These are phyloP conservation scores for Hypomecis atomaria DNA, from an alignment of 2,888 invertebrate species.

Conservation along the genomic window DNA sequence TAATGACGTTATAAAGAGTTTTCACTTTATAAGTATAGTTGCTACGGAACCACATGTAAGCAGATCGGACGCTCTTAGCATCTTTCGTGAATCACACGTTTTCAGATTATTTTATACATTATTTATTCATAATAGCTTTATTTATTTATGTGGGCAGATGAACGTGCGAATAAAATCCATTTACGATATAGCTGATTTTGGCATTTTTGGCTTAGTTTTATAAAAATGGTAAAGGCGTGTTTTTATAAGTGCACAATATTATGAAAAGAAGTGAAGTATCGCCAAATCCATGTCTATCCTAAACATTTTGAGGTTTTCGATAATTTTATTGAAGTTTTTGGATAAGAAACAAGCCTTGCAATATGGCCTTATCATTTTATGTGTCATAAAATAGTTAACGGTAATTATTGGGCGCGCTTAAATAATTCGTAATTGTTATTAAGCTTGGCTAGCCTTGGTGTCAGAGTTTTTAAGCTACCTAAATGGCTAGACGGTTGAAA, in stretches of 20 bases:
- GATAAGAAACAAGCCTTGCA: conserved; percentile 16
- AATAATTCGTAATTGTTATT: not conserved
- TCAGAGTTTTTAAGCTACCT: no score
- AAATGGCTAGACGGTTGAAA: no score
- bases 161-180: conserved; percentile 18
- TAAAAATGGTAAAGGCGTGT: conserved; percentile 12
- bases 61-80: no score
- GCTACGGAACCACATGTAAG: no score
- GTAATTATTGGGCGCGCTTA: not conserved
- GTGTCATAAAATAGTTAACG: no score
- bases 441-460: no score
- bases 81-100: not conserved
- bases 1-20: no score
- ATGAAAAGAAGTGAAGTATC: conserved; percentile 13
- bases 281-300: conserved; percentile 13
- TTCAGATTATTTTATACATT: not conserved
- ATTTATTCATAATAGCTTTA: conserved; percentile 27
- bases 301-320: conserved; percentile 10
- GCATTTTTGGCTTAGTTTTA: not conserved
- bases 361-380: conserved; percentile 8
- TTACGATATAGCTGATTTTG: conserved; percentile 3
- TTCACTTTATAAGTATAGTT: not conserved
- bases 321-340: conserved; percentile 19
- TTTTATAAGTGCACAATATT: conserved; percentile 5
- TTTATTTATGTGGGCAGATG: conserved; percentile 23